A percentile compares a stretch with the other conserved stretches of the same genome.
These are phyloP conservation scores for Sebastes dallii DNA, from an alignment of 2,797 vertebrate genomes.

Conservation along the genomic window DNA sequence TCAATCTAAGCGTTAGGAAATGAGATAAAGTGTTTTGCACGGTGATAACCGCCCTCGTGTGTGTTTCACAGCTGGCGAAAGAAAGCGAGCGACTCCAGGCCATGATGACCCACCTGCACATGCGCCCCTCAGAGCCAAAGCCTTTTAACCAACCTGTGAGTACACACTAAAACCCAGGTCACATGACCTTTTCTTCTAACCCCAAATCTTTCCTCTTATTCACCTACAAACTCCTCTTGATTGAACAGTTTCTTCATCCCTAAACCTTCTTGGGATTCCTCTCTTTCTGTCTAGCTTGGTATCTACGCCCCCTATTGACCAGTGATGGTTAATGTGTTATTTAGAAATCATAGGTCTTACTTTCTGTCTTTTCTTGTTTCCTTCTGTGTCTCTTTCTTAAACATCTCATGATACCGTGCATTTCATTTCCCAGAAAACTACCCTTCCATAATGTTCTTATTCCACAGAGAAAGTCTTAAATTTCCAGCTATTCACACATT, in stretches of 20 bases:
- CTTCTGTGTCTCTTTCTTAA: background rate
- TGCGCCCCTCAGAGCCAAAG: conserved; percentile 99
- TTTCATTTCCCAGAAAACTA: background rate
- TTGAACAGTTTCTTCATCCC: background rate
- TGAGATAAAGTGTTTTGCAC: conserved; percentile 25
- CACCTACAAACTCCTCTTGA: background rate
- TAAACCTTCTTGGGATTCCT: conserved; percentile 1
- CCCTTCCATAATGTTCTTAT: background rate
- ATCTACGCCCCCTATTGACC: conserved; percentile 76
- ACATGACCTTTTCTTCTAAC: background rate
- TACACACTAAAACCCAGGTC: conserved; percentile 7
- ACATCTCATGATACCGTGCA: background rate
- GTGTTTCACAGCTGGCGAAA: conserved; percentile 89
- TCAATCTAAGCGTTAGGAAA: conserved; percentile 41
- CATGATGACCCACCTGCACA: conserved; percentile 99
- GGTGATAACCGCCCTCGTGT: conserved; percentile 22
- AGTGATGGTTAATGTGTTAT: conserved; percentile 43
- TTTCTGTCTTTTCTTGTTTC: conserved; percentile 11
- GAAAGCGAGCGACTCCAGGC: conserved; percentile 98
- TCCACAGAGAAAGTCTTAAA: background rate
- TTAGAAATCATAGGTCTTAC: conserved; percentile 11
- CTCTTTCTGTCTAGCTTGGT: conserved; percentile 50
- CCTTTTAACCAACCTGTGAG: conserved; percentile 96
- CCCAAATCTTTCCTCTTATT: background rate
- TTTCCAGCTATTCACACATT: conserved; percentile 13